phyloP scores from a whole-genome alignment of 2,888 invertebrate species.

The Cosmia pyralina region DNA sequence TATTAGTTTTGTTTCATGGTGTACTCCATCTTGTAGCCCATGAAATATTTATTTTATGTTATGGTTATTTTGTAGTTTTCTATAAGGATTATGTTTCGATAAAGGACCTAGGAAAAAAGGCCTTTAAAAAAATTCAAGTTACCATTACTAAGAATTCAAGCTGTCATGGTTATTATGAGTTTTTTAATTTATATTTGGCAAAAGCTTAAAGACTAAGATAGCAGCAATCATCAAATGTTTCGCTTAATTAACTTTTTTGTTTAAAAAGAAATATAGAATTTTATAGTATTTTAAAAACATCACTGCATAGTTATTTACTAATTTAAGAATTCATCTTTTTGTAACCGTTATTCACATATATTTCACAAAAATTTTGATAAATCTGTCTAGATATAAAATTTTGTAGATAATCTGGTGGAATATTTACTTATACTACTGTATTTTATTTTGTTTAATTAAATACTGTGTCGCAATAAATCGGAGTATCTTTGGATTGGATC shows the following conservation, averaged over 20 bases:
- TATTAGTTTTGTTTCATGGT: conserved; percentile 34
- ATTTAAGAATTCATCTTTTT: conserved; percentile 27
- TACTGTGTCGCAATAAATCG: conserved; percentile 34
- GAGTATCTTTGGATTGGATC: conserved; percentile 47
- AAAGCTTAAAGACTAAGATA: conserved; percentile 41
- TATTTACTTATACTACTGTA: neutral
- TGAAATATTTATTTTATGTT: conserved; percentile 48
- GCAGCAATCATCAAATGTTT: conserved; percentile 33
- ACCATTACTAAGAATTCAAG: conserved; percentile 59
- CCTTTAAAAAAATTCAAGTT: conserved; percentile 60
- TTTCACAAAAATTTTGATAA: conserved; percentile 28
- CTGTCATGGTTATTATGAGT: conserved; percentile 45
- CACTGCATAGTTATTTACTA: conserved; percentile 44
- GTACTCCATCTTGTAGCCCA: conserved; percentile 24
- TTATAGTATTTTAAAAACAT: conserved; percentile 38
- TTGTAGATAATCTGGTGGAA: conserved; percentile 19
- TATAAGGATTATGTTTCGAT: conserved; percentile 53
- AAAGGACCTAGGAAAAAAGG: conserved; percentile 53
- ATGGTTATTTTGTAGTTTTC: conserved; percentile 46
- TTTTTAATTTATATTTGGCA: conserved; percentile 31
- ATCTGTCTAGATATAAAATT: conserved; percentile 42
- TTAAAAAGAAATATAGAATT: conserved; percentile 30
- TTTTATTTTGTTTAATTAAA: conserved; percentile 28
- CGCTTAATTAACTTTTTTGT: conserved; percentile 22
- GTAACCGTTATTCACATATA: conserved; percentile 32